Percentiles rank a stretch among this genome's conserved stretches.
These are phyloP conservation scores for Cheilinus undulatus DNA, from an alignment of 2,113 vertebrate genomes.

Conservation along the genomic window DNA sequence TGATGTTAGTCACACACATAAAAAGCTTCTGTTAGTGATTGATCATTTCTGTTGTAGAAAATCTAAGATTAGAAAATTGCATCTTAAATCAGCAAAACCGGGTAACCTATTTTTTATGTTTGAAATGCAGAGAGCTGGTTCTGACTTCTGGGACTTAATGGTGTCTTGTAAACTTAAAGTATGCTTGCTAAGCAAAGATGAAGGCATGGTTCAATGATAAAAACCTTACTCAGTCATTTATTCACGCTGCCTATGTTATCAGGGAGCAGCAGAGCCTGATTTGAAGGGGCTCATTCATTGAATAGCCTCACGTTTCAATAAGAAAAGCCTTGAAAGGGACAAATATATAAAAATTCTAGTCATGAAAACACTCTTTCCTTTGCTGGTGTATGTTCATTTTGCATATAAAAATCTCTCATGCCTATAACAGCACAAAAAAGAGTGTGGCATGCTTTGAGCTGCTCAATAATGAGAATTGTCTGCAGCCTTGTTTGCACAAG, in stretches of 20 bases:
- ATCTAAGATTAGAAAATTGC: too few species aligned
- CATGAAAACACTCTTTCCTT: neutral
- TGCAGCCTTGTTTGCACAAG: neutral
- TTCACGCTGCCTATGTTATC: slow-evolving; percentile 36
- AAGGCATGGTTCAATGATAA: slow-evolving; percentile 10
- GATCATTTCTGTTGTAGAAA: too few species aligned
- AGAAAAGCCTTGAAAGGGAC: slow-evolving; percentile 2
- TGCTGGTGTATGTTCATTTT: neutral
- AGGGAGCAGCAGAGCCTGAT: slow-evolving; percentile 22
- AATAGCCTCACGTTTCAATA: neutral
- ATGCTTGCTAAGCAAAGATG: neutral
- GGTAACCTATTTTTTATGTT: neutral
- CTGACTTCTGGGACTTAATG: neutral
- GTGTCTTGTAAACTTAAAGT: slow-evolving; percentile 11
- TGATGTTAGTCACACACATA: too few species aligned
- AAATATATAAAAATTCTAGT: slow-evolving; percentile 17
- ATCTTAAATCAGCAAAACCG: too few species aligned
- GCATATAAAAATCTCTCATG: too few species aligned
- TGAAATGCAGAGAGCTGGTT: neutral
- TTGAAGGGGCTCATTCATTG: slow-evolving; percentile 13
- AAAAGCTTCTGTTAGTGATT: neutral
- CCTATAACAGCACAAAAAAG: neutral
- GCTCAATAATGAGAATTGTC: neutral
- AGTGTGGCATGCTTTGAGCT: neutral
- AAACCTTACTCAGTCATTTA: slow-evolving; percentile 20